Evolutionary conservation across 2,888 invertebrate species (phyloP), one percentile per base, ranked within the genome.

Genomic region (Sminthurinus aureus): DNA sequence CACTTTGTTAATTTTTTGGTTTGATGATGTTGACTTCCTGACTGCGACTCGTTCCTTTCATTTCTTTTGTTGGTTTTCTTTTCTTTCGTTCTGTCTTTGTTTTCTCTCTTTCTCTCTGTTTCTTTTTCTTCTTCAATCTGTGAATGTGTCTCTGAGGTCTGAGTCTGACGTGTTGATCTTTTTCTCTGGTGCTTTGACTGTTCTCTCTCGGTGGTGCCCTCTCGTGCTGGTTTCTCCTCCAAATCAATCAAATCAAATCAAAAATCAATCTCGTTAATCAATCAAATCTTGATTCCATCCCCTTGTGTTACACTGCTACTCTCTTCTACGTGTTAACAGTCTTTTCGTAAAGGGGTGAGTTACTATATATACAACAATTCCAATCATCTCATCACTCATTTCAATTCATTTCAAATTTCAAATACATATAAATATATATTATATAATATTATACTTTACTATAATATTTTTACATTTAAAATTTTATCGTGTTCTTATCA

Each of bases 341-440:
- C 87, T 86, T 88, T 88, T 87, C 88, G 88, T 88, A 88, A 88
- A 88, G 88, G 88, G 88, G 88, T 88, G 88, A 88, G 88, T 88
- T 86, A 84, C 81, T 81, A 84, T 79, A 81, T 79, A 82, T 77
- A 85, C 75, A 80, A 81, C 76, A 77, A 82, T 77, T 76, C 76
- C 76, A 82, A 58, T 66, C 82, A 81, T 84, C 84, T 78, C 84
- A 69, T 81, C 81, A 81, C 79, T 79, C 82, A 77, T 81, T 79
- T 84, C 77, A 84, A 77, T 73, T 84, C 82, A 79, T 71, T 15
- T 71, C 80, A 52, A 82, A 73, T 74, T 58, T 76, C 76, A 73
- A 22, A n/a, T 76, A 75, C 26, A 74, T 26, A 52, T 75, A 26
- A n/a, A 24, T 67, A 75, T 75, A 26, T 75, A 18, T 8, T 8